These are phyloP conservation scores for Pristionchus mayeri DNA, from an alignment of 2,888 invertebrate genomes.

Conservation along the genomic window DNA sequence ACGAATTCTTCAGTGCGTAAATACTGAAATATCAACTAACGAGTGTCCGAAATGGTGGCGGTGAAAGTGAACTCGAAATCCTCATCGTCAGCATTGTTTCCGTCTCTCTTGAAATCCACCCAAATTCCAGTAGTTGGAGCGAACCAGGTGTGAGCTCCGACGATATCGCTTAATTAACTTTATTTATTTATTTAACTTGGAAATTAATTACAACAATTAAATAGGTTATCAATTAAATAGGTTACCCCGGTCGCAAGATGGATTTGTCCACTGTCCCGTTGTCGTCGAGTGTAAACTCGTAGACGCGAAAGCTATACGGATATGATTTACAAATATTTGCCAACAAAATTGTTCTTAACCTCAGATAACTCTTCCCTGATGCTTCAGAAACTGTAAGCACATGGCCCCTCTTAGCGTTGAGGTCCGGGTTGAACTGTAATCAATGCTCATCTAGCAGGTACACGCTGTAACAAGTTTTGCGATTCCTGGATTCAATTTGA, in stretches of 20 bases:
- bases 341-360: background rate
- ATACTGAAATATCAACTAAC: no score
- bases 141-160: background rate
- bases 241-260: background rate
- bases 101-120: background rate
- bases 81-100: background rate
- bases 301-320: background rate
- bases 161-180: background rate
- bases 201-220: no score
- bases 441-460: no score
- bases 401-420: background rate
- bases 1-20: no score
- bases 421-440: conserved; percentile 16
- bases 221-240: no score
- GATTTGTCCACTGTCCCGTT: background rate
- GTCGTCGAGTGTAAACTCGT: background rate
- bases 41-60: background rate
- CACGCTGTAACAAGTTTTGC: no score
- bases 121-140: background rate
- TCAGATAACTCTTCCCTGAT: background rate
- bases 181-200: no score
- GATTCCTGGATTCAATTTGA: no score
- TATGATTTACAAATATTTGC: background rate
- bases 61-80: background rate
- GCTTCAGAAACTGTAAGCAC: background rate